Evolutionary conservation across 1,140 invertebrate species (phyloP), one percentile per base, ranked within the genome.

Genomic region (Pseudobourletiella spinata): DNA sequence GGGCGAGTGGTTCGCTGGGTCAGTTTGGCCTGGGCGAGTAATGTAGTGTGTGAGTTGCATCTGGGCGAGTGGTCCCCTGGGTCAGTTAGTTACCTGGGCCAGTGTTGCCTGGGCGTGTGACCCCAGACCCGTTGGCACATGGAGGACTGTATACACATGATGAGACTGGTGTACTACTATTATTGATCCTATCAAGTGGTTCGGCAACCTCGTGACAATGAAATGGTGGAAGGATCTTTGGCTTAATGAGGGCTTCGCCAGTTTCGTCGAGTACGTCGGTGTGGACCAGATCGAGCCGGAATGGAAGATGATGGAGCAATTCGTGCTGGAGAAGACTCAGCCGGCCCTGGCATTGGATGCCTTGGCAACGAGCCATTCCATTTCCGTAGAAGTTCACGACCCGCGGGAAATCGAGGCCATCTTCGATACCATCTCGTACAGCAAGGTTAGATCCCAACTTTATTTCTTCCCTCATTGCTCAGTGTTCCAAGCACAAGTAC

Each of bases 201-300:
- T 91, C 74, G 89, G 89, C n/a, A 91, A 92, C 74, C 75, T 90
- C 25, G 89, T 92, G 1, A 90, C 89, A 2, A 87, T 89, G 85
- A 81, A 83, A 66, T 89, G 87, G 87, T 89, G 86, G 87, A 85
- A 86, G 73, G 86, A 67, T 30, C 52, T 91, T n/a, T 91, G 88
- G 88, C 73, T 93, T 16, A 91, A 91, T 72, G 90, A 93, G 76
- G 89, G 54, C 24, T 89, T 91, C 68, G 88, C 88, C 0, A 87
- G 82, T 65, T 91, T 84, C 72, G 80, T 91, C 68, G 86, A 91
- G 73, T 88, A 87, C 71, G 79, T 84, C 51, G 84, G 84, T 1
- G 83, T 86, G 0, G 79, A 84, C 69, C 74, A 78, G 50, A 75
- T 82, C 0, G 74, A 76, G 70, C 78, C 74, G 2, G 76, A 80